Base-by-base conservation (phyloP, 2,888 invertebrate species). In the Sphinx pinastri region DNA sequence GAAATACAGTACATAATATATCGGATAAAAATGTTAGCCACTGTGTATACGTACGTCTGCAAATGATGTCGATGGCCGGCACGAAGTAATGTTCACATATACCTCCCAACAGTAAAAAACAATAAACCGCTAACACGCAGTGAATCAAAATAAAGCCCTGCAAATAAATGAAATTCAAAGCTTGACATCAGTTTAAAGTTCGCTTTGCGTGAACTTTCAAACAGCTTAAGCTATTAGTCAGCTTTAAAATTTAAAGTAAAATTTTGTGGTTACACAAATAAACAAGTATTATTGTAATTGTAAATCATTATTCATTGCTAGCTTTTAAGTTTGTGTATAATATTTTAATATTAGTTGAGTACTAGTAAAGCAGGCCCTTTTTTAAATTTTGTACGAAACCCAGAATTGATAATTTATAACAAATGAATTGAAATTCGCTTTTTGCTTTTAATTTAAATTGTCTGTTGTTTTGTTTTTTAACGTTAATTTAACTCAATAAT, bases 41-140 rank as follows among this genome's bases (percentile, higher is more conserved):
- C 47, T 57, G 14, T 19, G 51, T 49, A 69, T 14, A 95, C 96
- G 95, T 90, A 98, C 98, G 95, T 80, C 96, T 95, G 85, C 97
- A 97, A 81, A 98, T 96, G 77, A 95, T 95, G 85, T 97, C 97
- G 76, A 98, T 96, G 49, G 97, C 96, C 0, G 98, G 97, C n/a
- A 98, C 97, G 87, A 98, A 98, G 88, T 97, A 98, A 81, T 97
- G 97, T 87, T 98, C 98, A 84, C 98, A 98, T 13, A 97, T 96
- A 58, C 96, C 95, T 10, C 97, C 98, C 72, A 98, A 93, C 52
- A 97, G 92, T 55, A 97, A 93, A 84, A 98, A 98, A 79, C 97
- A 95, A 89, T 98, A 98, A 70, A 97, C 90, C 0, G 93, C 93
- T 70, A 94, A 70, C 55, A 93, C 72, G 75, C 96, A 95, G 87